phyloP scores from a whole-genome alignment of 2,888 invertebrate species.

The Drosophila picticornis region DNA sequence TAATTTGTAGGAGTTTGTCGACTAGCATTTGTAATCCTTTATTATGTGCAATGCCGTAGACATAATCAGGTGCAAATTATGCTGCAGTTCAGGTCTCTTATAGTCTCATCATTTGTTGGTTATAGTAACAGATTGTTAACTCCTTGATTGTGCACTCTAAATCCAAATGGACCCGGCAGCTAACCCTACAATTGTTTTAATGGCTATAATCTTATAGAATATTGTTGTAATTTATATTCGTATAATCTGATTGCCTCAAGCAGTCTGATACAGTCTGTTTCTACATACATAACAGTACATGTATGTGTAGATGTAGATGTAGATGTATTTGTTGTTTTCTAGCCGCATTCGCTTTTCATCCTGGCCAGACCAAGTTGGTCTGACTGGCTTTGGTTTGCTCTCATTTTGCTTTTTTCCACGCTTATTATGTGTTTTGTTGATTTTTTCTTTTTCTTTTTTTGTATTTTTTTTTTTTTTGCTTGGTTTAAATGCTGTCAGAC shows the following conservation, averaged over 20 bases:
- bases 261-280: not conserved
- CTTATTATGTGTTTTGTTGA: constrained; percentile 67
- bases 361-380: constrained; percentile 34
- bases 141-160: not conserved
- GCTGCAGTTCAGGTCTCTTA: not conserved
- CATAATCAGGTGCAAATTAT: not conserved
- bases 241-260: not conserved
- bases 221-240: not conserved
- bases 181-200: not conserved
- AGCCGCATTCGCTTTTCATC: constrained; percentile 68
- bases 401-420: constrained; percentile 74
- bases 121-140: not conserved
- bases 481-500: constrained; percentile 80
- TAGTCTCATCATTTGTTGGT: not conserved
- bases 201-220: not conserved
- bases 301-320: not conserved
- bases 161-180: not conserved
- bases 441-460: constrained; percentile 51
- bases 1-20: not conserved
- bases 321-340: constrained; percentile 15
- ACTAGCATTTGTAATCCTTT: not conserved
- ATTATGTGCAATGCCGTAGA: not conserved
- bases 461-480: constrained; percentile 51
- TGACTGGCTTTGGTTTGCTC: constrained; percentile 62
- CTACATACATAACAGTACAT: constrained; percentile 3